Conservation (phyloP, 2,797 vertebrate genomes). For the Petrocephalus schoutedeni region DNA sequence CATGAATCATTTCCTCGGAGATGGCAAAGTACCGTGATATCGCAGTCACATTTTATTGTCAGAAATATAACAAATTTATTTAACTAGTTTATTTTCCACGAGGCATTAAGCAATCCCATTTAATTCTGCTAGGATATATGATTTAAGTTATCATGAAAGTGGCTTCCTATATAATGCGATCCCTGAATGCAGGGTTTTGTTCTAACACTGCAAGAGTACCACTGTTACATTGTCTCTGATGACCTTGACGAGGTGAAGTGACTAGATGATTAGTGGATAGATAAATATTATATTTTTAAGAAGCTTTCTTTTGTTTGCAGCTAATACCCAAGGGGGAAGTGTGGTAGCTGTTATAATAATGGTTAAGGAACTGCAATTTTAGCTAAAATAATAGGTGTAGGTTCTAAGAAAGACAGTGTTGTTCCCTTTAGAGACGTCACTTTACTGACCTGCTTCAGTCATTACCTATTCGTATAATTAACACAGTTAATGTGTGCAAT, state of each 20-base stretch:
- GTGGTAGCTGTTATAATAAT: background rate
- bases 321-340: background rate
- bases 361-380: background rate
- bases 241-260: background rate
- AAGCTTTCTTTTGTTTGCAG: background rate
- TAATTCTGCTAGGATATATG: background rate
- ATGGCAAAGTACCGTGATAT: background rate
- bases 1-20: background rate
- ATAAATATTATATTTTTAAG: background rate
- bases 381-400: background rate
- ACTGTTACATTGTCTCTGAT: background rate
- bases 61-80: background rate
- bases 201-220: background rate
- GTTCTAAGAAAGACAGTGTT: background rate
- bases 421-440: background rate
- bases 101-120: background rate
- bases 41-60: background rate
- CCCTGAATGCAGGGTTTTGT: background rate
- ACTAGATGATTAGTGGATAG: background rate
- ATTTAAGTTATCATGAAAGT: background rate
- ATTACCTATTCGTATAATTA: background rate
- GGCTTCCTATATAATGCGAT: background rate
- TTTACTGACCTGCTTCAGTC: background rate
- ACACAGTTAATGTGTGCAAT: slow-evolving; percentile 3
- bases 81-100: background rate